Conservation (phyloP, 2,797 vertebrate genomes). For the Hippoglossus hippoglossus region DNA sequence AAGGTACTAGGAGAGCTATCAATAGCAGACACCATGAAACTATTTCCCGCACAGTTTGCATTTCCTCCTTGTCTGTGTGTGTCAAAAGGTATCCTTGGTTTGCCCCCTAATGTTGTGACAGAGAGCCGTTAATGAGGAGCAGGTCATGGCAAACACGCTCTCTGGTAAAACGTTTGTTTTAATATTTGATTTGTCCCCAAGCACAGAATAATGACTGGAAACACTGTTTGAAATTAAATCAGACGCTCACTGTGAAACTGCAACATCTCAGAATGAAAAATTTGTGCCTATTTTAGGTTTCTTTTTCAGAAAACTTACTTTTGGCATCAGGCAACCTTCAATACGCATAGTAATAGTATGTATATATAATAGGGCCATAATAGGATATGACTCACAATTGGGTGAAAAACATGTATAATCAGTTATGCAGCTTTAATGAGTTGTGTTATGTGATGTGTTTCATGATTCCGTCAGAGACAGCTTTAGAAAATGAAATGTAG, state of each 20-base stretch:
- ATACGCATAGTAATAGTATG: too few species aligned
- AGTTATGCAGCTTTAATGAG: too few species aligned
- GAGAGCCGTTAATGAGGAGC: conserved; percentile 30
- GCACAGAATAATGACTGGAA: conserved; percentile 35
- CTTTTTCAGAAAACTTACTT: neutral
- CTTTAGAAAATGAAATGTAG: too few species aligned
- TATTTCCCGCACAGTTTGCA: neutral
- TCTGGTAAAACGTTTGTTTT: conserved; percentile 39
- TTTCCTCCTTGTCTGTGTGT: neutral
- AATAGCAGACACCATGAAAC: conserved; percentile 6
- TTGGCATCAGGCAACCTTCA: neutral
- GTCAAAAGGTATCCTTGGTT: conserved; percentile 25
- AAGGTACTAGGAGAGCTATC: conserved; percentile 21
- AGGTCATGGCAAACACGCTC: conserved; percentile 35
- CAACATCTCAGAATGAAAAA: conserved; percentile 12
- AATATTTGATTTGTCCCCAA: conserved; percentile 42
- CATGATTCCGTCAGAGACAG: too few species aligned
- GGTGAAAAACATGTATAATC: too few species aligned
- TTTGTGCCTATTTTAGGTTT: conserved; percentile 5
- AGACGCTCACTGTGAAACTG: conserved; percentile 23
- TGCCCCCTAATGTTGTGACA: conserved; percentile 34
- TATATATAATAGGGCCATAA: too few species aligned
- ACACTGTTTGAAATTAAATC: conserved; percentile 30
- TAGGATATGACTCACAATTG: too few species aligned
- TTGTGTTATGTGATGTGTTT: too few species aligned